These are phyloP conservation scores for Aldrovandia affinis DNA, from an alignment of 2,797 vertebrate species.

Conservation along the genomic window DNA sequence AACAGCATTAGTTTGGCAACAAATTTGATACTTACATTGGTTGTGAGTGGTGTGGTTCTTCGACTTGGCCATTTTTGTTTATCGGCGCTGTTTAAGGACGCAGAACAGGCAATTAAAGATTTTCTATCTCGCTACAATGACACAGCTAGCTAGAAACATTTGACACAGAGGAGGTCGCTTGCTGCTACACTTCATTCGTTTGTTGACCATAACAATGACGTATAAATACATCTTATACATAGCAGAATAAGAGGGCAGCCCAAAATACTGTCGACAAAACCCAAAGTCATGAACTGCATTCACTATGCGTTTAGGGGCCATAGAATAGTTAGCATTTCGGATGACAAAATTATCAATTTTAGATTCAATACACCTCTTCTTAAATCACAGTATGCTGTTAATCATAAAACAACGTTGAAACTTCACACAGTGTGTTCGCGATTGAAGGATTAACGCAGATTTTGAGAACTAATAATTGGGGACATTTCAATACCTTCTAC, in stretches of 20 bases:
- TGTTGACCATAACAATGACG: too few relatives aligned
- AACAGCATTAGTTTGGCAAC: rapidly evolving
- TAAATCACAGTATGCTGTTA: background rate
- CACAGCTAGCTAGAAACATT: too few relatives aligned
- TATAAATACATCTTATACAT: too few relatives aligned
- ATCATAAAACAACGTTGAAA: background rate
- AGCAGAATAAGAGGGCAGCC: too few relatives aligned
- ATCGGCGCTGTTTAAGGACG: slow-evolving; percentile 49
- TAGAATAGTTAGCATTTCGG: background rate
- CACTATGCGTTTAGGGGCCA: background rate
- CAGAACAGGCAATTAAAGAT: background rate
- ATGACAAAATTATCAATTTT: slow-evolving; percentile 7
- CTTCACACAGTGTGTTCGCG: background rate
- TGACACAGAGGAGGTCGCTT: too few relatives aligned
- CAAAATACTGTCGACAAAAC: background rate
- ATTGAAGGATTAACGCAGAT: slow-evolving; percentile 66
- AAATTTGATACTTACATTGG: slow-evolving; percentile 84
- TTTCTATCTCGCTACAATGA: background rate
- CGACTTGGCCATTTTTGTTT: slow-evolving; percentile 90
- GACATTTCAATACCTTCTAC: slow-evolving; percentile 59
- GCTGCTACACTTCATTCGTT: too few relatives aligned
- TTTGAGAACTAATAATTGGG: background rate
- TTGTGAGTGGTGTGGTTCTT: slow-evolving; percentile 99
- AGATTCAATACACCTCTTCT: background rate
- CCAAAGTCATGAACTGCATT: background rate